These are phyloP conservation scores for Harpagus bidentatus DNA, from an alignment of 2,113 vertebrate genomes.

Conservation along the genomic window DNA sequence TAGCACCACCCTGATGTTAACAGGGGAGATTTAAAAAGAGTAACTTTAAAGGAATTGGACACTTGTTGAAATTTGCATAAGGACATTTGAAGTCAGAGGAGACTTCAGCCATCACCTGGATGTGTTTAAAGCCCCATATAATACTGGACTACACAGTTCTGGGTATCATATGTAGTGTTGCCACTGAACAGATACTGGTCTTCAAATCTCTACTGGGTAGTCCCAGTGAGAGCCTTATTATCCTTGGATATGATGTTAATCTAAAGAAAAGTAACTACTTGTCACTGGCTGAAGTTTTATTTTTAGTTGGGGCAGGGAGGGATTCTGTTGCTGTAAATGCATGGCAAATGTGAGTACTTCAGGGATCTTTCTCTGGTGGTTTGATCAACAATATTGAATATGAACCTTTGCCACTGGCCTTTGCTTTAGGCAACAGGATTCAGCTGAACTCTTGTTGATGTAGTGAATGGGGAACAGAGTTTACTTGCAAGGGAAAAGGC, in stretches of 20 bases:
- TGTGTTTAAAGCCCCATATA: not conserved
- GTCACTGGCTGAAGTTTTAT: not conserved
- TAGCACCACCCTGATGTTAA: slow-evolving; percentile 5
- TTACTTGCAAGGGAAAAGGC: not conserved
- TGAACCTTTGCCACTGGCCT: not conserved
- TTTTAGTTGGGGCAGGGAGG: not conserved
- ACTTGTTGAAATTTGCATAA: not conserved
- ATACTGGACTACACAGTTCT: not conserved
- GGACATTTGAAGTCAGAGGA: not conserved
- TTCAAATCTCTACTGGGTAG: not conserved
- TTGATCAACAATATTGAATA: rapidly evolving
- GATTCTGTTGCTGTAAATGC: not conserved
- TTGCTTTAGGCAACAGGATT: not conserved
- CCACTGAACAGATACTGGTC: not conserved
- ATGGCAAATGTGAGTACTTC: not conserved
- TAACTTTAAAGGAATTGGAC: not conserved
- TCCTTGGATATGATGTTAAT: not conserved
- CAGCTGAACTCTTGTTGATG: not conserved
- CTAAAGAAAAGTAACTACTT: not conserved
- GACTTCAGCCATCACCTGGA: not conserved
- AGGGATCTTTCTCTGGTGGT: not conserved
- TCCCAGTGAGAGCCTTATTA: not conserved
- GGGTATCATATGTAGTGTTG: not conserved
- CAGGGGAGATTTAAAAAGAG: not conserved
- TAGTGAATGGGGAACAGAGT: not conserved